phyloP scores from a whole-genome alignment of 2,113 vertebrate genomes.

The Colossoma macropomum region DNA sequence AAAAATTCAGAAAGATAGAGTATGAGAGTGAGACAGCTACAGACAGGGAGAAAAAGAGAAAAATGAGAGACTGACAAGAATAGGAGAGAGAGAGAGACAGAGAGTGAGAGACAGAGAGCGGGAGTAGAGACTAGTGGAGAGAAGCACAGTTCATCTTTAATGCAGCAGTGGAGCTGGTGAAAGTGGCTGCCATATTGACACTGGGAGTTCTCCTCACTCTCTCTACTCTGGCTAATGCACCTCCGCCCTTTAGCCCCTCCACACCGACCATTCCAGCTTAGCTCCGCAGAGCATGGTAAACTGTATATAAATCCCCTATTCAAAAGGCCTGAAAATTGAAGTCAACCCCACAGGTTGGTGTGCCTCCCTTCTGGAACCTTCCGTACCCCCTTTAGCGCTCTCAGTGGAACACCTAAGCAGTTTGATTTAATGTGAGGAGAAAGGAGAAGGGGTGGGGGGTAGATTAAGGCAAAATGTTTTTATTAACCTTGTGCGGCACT shows the following conservation, averaged over 20 bases:
- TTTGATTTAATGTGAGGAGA: constrained; percentile 79
- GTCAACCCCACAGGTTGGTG: constrained; percentile 71
- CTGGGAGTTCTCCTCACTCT: constrained; percentile 31
- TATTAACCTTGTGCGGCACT: constrained; percentile 84
- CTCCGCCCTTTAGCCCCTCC: constrained; percentile 30
- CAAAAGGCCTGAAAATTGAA: constrained; percentile 75
- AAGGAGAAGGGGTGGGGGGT: constrained; percentile 50
- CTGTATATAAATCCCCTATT: constrained; percentile 61
- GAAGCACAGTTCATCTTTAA: constrained; percentile 56
- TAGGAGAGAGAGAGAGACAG: constrained; percentile 13
- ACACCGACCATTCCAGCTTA: constrained; percentile 33
- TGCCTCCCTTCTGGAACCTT: constrained; percentile 50
- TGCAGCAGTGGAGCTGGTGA: constrained; percentile 46
- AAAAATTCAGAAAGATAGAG: constrained; percentile 44
- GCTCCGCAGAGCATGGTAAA: constrained; percentile 13
- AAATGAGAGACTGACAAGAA: neutral
- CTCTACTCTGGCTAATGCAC: neutral
- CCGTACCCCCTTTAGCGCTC: constrained; percentile 69
- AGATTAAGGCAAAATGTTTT: constrained; percentile 83
- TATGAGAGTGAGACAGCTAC: constrained; percentile 14
- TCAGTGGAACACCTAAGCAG: constrained; percentile 73
- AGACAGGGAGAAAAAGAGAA: constrained; percentile 16
- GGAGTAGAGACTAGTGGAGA: constrained; percentile 38
- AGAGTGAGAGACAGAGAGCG: constrained; percentile 21
- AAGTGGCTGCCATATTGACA: constrained; percentile 22